These are phyloP conservation scores for Tetraneura akinire DNA, from an alignment of 1,140 invertebrate genomes.

Conservation along the genomic window DNA sequence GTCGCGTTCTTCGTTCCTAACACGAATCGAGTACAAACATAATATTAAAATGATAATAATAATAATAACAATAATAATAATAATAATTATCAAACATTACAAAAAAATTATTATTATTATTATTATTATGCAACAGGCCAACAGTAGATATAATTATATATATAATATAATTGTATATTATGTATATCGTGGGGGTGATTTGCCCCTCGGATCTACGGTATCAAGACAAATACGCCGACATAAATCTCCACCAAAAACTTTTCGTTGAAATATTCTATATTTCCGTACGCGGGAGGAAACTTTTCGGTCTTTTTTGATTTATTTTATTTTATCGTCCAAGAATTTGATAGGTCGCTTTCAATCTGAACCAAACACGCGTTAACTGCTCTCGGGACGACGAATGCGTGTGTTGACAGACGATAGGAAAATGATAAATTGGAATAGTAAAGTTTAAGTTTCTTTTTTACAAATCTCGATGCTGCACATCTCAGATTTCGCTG, in stretches of 20 bases:
- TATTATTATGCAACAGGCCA: too few species aligned
- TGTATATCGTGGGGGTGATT: too few species aligned
- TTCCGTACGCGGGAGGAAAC: background rate
- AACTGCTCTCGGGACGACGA: constrained; percentile 42
- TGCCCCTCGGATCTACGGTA: background rate
- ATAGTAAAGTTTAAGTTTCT: constrained; percentile 19
- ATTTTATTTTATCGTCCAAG: constrained; percentile 35
- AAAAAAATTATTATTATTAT: too few species aligned
- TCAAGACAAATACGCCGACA: constrained; percentile 14
- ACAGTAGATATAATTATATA: too few species aligned
- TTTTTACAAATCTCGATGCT: background rate
- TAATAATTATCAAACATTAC: too few species aligned
- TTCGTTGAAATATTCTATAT: constrained; percentile 13
- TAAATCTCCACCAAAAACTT: constrained; percentile 38
- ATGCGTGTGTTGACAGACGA: constrained; percentile 40
- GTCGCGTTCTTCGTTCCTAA: too few species aligned
- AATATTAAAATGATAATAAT: too few species aligned
- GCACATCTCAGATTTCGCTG: background rate
- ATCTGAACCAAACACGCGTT: constrained; percentile 26
- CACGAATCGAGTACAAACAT: too few species aligned
- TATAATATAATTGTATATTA: too few species aligned
- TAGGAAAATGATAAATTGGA: constrained; percentile 44
- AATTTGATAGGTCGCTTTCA: constrained; percentile 48
- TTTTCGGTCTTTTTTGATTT: constrained; percentile 23
- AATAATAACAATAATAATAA: too few species aligned